A percentile compares a stretch with the other conserved stretches of the same genome.
These are phyloP conservation scores for Habropoda laboriosa DNA, from an alignment of 1,140 invertebrate species.

Conservation along the genomic window DNA sequence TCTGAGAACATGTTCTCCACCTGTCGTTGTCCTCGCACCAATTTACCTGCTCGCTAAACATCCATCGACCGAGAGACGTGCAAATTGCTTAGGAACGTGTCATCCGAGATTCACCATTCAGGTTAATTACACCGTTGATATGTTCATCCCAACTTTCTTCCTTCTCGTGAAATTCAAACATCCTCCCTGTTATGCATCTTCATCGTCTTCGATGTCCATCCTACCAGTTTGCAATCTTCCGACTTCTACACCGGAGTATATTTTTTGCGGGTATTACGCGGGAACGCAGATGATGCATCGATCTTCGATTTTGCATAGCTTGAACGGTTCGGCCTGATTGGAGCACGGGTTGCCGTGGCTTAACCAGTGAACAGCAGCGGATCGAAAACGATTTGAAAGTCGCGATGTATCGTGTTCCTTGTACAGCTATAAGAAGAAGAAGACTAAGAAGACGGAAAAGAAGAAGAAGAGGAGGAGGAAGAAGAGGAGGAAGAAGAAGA, in stretches of 20 bases:
- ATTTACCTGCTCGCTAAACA: not conserved
- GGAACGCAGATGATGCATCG: not conserved
- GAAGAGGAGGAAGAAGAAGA: conserved; percentile 51
- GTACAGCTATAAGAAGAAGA: conserved; percentile 50
- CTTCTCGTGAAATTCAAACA: not conserved
- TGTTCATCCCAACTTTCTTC: not conserved
- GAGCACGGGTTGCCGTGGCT: conserved; percentile 66
- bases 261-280: not conserved
- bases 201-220: not conserved
- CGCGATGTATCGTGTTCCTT: conserved; percentile 60
- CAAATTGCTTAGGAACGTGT: conserved; percentile 29
- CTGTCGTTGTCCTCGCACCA: not conserved
- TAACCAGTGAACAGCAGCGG: conserved; percentile 23
- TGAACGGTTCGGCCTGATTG: conserved; percentile 64
- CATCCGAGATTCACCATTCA: conserved; percentile 41
- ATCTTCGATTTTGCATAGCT: conserved; percentile 47
- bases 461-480: conserved; percentile 40
- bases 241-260: not conserved
- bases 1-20: conserved; percentile 24
- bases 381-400: conserved; percentile 39
- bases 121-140: conserved; percentile 4
- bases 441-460: conserved; percentile 31
- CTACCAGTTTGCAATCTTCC: not conserved
- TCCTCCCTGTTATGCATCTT: not conserved
- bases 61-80: too few relatives aligned